A percentile compares a stretch with the other conserved stretches of the same genome.
These are phyloP conservation scores for Lordiphosa mommai DNA, from an alignment of 1,140 invertebrate species.

Conservation along the genomic window DNA sequence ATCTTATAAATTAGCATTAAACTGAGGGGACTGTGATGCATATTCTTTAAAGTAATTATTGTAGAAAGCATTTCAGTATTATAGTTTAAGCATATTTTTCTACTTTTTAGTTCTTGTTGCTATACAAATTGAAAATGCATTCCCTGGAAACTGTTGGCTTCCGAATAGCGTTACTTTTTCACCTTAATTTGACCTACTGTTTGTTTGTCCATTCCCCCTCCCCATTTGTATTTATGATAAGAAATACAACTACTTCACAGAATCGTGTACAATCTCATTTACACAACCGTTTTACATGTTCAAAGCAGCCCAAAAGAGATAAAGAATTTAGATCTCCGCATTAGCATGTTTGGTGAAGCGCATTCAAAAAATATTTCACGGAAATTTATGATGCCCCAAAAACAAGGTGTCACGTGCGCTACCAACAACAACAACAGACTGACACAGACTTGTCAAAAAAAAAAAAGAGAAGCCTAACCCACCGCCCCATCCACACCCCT, in stretches of 20 bases:
- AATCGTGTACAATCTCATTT: constrained; percentile 48
- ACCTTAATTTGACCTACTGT: too few relatives aligned
- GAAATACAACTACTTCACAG: constrained; percentile 16
- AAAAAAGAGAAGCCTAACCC: constrained; percentile 13
- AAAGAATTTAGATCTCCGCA: constrained; percentile 20
- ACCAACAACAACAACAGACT: constrained; percentile 13
- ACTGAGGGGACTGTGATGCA: too few relatives aligned
- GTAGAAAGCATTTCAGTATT: too few relatives aligned
- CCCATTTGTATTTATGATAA: not conserved
- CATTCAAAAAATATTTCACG: constrained; percentile 61
- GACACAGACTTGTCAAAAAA: constrained; percentile 58
- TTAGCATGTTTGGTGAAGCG: constrained; percentile 60
- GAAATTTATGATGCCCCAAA: constrained; percentile 60
- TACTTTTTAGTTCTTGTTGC: too few relatives aligned
- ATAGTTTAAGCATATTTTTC: too few relatives aligned
- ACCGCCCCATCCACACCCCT: too few relatives aligned
- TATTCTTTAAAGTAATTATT: too few relatives aligned
- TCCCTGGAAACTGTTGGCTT: too few relatives aligned
- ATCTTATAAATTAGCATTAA: too few relatives aligned
- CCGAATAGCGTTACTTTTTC: too few relatives aligned
- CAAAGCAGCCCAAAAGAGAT: constrained; percentile 9
- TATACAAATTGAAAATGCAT: too few relatives aligned
- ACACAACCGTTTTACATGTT: constrained; percentile 47
- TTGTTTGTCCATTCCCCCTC: too few relatives aligned
- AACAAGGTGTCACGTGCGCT: constrained; percentile 70